These are phyloP conservation scores for Netelia virgata DNA, from an alignment of 2,888 invertebrate genomes.

Conservation along the genomic window DNA sequence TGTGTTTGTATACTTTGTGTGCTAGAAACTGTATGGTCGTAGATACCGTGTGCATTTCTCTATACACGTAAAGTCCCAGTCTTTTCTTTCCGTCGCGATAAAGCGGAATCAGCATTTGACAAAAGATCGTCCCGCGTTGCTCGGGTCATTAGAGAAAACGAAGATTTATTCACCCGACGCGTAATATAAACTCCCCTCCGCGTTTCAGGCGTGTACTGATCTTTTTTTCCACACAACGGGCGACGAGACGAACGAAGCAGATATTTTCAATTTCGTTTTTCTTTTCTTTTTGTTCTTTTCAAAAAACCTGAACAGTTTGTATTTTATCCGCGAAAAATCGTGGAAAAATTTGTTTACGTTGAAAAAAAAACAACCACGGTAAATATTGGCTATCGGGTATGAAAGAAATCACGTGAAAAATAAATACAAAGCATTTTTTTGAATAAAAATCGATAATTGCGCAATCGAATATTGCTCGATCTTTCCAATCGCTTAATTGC, in stretches of 20 bases:
- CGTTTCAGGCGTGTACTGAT: not conserved
- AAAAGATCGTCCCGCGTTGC: conserved; percentile 45
- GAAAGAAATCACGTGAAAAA: not conserved
- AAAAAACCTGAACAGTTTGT: too few relatives aligned
- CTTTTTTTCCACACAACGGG: not conserved
- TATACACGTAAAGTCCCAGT: not conserved
- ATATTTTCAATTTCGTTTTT: too few relatives aligned
- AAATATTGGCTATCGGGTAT: not conserved
- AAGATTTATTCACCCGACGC: conserved; percentile 23
- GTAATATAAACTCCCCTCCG: conserved; percentile 44
- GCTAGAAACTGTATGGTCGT: not conserved
- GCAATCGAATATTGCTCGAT: conserved; percentile 15
- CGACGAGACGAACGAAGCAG: too few relatives aligned
- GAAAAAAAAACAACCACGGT: too few relatives aligned
- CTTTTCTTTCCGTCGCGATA: conserved; percentile 54
- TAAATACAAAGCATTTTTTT: not conserved
- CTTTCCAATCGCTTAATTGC: not conserved
- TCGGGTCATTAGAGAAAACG: conserved; percentile 59
- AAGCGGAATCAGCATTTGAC: conserved; percentile 56
- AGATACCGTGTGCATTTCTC: conserved; percentile 5
- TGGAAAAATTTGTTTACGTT: too few relatives aligned
- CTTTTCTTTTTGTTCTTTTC: too few relatives aligned
- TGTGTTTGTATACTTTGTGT: not conserved
- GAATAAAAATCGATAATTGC: conserved; percentile 20
- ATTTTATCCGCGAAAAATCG: too few relatives aligned